Percentiles rank a stretch among this genome's conserved stretches.
Evolutionary conservation across 2,888 invertebrate genomes (phyloP).

Genomic region (Aporophyla lueneburgensis): DNA sequence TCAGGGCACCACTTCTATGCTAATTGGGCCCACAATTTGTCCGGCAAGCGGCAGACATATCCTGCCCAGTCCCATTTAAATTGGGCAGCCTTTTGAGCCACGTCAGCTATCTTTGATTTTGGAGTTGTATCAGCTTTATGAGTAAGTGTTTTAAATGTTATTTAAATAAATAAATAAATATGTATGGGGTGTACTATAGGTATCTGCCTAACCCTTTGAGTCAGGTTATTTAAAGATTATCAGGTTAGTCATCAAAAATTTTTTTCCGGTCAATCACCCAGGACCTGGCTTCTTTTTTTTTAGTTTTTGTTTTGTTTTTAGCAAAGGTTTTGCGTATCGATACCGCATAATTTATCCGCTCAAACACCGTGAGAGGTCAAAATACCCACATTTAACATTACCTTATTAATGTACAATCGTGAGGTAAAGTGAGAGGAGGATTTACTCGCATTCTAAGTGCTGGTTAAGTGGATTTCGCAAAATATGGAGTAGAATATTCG

Average conservation of each 20-base stretch:
- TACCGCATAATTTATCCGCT: conserved; percentile 77
- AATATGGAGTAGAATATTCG: conserved; percentile 20
- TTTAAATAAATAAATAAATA: no score
- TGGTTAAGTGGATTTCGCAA: conserved; percentile 23
- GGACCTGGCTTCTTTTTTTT: conserved; percentile 44
- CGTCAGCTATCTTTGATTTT: no score
- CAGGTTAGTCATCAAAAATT: conserved; percentile 48
- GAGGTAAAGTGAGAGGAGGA: conserved; percentile 58
- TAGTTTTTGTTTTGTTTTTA: conserved; percentile 69
- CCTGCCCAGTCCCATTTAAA: no score
- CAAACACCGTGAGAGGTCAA: conserved; percentile 74
- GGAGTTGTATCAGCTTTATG: no score
- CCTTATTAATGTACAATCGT: conserved; percentile 71
- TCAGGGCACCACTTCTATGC: no score
- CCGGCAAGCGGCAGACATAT: no score
- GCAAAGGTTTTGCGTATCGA: conserved; percentile 71
- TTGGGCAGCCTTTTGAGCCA: no score
- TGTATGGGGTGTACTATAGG: background rate
- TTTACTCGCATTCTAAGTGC: conserved; percentile 25
- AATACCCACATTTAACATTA: conserved; percentile 75
- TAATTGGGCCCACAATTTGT: no score
- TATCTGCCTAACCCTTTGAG: background rate
- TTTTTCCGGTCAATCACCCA: conserved; percentile 75
- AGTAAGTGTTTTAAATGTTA: no score
- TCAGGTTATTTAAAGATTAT: background rate